A percentile compares a stretch with the other conserved stretches of the same genome.
Conservation (phyloP, 2,797 vertebrate species). For the Microtus agrestis region DNA sequence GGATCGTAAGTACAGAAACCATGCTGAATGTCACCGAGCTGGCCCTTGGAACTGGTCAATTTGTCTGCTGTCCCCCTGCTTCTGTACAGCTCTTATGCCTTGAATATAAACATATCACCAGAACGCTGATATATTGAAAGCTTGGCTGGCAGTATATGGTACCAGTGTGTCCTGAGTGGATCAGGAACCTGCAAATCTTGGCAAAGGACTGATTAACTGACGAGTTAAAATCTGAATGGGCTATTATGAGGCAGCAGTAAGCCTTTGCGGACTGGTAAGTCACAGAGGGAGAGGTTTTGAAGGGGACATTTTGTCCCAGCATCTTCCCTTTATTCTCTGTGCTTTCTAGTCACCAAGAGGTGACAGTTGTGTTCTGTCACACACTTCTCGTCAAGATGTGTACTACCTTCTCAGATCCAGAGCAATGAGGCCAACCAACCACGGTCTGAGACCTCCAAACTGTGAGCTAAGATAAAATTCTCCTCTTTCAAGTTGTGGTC, state of each 20-base stretch:
- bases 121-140: not conserved
- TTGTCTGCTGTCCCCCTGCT: not conserved
- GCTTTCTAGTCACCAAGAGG: not conserved
- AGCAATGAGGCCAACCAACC: not conserved
- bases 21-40: not conserved
- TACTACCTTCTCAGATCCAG: not conserved
- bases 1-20: not conserved
- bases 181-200: not conserved
- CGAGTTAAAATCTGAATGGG: not conserved
- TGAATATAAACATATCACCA: not conserved
- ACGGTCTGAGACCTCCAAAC: not conserved
- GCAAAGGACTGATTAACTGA: too few relatives aligned
- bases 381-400: too few relatives aligned
- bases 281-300: not conserved
- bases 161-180: not conserved
- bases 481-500: not conserved
- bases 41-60: not conserved
- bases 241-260: not conserved
- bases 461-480: not conserved
- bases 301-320: not conserved
- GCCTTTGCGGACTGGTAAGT: not conserved
- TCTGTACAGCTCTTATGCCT: not conserved
- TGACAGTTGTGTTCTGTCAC: not conserved
- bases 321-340: not conserved
- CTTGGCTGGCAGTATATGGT: not conserved